These are phyloP conservation scores for Pangasius larnaudii DNA, from an alignment of 2,797 vertebrate species.

Conservation along the genomic window DNA sequence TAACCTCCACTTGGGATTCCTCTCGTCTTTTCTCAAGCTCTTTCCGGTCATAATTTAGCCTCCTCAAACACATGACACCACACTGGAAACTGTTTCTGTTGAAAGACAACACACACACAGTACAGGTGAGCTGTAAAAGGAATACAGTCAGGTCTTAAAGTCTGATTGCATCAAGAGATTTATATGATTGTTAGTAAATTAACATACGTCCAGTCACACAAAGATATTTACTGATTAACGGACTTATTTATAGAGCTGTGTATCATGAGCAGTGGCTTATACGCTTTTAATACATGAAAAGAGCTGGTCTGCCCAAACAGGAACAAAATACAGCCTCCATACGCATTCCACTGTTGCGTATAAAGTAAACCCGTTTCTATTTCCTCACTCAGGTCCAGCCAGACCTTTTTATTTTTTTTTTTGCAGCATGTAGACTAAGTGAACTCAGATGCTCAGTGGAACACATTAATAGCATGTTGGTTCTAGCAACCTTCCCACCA, in stretches of 20 bases:
- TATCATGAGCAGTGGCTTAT: background rate
- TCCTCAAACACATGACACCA: slow-evolving; percentile 93
- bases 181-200: background rate
- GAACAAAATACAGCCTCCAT: background rate
- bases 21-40: slow-evolving; percentile 91
- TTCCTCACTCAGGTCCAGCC: background rate
- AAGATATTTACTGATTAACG: background rate
- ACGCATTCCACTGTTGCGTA: background rate
- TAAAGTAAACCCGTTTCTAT: background rate
- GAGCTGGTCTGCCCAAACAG: background rate
- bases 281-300: background rate
- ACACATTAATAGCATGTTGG: background rate
- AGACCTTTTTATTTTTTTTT: background rate
- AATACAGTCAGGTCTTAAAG: background rate
- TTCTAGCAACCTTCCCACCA: background rate
- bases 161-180: background rate
- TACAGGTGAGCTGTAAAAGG: background rate
- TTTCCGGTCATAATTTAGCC: slow-evolving; percentile 93
- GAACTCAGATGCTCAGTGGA: background rate
- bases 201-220: background rate
- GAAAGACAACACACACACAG: background rate
- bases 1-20: slow-evolving; percentile 83
- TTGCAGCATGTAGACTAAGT: background rate
- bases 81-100: slow-evolving; percentile 97
- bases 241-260: background rate